A percentile compares a stretch with the other conserved stretches of the same genome.
These are phyloP conservation scores for Echeneis naucrates DNA, from an alignment of 2,797 vertebrate genomes.

Conservation along the genomic window DNA sequence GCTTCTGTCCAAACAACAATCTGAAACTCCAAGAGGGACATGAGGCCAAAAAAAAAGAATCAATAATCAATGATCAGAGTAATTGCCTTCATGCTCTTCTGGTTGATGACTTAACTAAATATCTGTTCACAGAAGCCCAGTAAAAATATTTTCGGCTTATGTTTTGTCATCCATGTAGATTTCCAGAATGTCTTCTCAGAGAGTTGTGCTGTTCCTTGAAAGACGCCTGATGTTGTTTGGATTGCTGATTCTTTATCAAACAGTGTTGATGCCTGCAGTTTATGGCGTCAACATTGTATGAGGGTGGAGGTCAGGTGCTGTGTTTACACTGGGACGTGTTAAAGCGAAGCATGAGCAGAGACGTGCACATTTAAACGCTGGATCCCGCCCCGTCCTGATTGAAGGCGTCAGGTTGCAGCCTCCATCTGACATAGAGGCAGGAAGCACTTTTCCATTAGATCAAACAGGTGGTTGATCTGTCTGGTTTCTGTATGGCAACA, in stretches of 20 bases:
- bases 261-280: not conserved
- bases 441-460: conserved; percentile 14
- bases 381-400: not conserved
- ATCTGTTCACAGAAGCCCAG: not conserved
- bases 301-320: conserved; percentile 21
- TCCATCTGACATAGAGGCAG: not conserved
- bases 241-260: conserved; percentile 1
- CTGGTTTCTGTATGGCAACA: conserved; percentile 54
- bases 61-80: too few relatives aligned
- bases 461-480: not conserved
- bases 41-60: too few relatives aligned
- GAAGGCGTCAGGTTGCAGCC: not conserved
- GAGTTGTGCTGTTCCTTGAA: not conserved
- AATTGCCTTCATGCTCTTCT: not conserved
- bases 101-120: not conserved
- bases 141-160: not conserved
- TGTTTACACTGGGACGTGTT: conserved; percentile 17
- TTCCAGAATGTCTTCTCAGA: conserved; percentile 19
- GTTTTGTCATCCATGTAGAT: not conserved
- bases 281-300: not conserved
- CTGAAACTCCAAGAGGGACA: too few relatives aligned
- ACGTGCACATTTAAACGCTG: not conserved
- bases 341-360: not conserved
- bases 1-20: too few relatives aligned
- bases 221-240: not conserved